A percentile compares a stretch with the other conserved stretches of the same genome.
phyloP scores from a whole-genome alignment of 2,888 invertebrate species.

The Phalera bucephala region DNA sequence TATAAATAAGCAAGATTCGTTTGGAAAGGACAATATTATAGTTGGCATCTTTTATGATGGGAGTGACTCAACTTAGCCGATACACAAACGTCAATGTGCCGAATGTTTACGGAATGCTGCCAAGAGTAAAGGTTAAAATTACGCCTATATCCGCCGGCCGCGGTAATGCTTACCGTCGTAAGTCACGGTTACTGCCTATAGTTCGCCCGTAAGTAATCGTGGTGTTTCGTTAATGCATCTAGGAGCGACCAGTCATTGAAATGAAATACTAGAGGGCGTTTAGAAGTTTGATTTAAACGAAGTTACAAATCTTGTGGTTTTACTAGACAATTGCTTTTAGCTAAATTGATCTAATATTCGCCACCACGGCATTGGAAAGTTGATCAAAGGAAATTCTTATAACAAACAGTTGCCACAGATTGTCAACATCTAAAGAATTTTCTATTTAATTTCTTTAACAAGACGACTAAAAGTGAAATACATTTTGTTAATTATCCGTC shows the following conservation, averaged over 20 bases:
- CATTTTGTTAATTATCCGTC: too few species aligned
- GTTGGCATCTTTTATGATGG: constrained; percentile 3
- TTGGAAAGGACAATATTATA: background rate
- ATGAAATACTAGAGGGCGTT: background rate
- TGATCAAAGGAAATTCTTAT: too few species aligned
- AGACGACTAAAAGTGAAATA: too few species aligned
- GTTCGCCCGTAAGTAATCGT: constrained; percentile 7
- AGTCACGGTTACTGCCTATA: constrained; percentile 40
- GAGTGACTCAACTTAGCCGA: constrained; percentile 5
- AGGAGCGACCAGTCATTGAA: background rate
- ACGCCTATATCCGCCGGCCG: constrained; percentile 37
- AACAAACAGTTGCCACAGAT: too few species aligned
- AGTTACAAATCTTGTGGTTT: too few species aligned
- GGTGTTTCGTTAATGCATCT: constrained; percentile 6
- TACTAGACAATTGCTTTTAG: too few species aligned
- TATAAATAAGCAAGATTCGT: background rate
- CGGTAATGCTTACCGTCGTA: constrained; percentile 21
- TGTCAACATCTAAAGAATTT: too few species aligned
- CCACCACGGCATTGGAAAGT: too few species aligned
- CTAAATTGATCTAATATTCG: too few species aligned
- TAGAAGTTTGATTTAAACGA: background rate
- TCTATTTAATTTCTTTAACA: too few species aligned
- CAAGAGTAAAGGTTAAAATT: constrained; percentile 41
- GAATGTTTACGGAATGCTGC: constrained; percentile 44
- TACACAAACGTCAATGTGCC: constrained; percentile 29